These are phyloP conservation scores for Lochmaea capreae DNA, from an alignment of 2,888 invertebrate species.

Conservation along the genomic window DNA sequence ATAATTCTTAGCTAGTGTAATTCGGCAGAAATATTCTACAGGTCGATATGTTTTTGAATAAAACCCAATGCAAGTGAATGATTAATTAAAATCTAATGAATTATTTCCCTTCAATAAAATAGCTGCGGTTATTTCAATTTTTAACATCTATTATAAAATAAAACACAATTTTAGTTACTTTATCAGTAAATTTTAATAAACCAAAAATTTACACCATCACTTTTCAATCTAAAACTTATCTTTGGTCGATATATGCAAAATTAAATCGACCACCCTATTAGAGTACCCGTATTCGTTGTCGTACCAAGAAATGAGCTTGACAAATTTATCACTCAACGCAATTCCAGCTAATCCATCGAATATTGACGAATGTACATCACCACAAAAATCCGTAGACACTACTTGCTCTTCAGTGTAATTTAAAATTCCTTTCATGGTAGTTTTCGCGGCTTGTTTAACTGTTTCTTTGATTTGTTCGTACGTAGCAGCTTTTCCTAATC, in stretches of 20 bases:
- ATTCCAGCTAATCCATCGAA: slow-evolving; percentile 98
- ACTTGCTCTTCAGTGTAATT: slow-evolving; percentile 97
- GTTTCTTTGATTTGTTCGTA: slow-evolving; percentile 88
- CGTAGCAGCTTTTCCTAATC: slow-evolving; percentile 77
- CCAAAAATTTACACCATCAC: neutral
- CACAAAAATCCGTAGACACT: slow-evolving; percentile 95
- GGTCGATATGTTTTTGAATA: too few species aligned
- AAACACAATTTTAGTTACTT: neutral
- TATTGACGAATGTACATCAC: slow-evolving; percentile 91
- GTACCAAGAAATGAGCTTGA: slow-evolving; percentile 99
- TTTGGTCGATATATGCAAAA: slow-evolving; percentile 82
- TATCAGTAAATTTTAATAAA: neutral
- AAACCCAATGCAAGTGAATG: too few species aligned
- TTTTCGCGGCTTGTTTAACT: slow-evolving; percentile 87
- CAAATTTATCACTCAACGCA: slow-evolving; percentile 92
- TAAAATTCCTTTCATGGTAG: slow-evolving; percentile 89
- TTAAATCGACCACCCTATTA: slow-evolving; percentile 95
- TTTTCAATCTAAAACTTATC: slow-evolving; percentile 55
- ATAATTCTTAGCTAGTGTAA: too few species aligned
- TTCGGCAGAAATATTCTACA: too few species aligned
- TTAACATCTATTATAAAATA: neutral
- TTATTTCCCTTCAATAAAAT: too few species aligned
- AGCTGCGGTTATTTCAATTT: too few species aligned
- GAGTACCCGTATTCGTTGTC: slow-evolving; percentile 99
- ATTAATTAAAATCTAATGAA: too few species aligned